Evolutionary conservation across 2,797 vertebrate genomes (phyloP), one percentile per base, ranked within the genome.

Genomic region (Melopsittacus undulatus): DNA sequence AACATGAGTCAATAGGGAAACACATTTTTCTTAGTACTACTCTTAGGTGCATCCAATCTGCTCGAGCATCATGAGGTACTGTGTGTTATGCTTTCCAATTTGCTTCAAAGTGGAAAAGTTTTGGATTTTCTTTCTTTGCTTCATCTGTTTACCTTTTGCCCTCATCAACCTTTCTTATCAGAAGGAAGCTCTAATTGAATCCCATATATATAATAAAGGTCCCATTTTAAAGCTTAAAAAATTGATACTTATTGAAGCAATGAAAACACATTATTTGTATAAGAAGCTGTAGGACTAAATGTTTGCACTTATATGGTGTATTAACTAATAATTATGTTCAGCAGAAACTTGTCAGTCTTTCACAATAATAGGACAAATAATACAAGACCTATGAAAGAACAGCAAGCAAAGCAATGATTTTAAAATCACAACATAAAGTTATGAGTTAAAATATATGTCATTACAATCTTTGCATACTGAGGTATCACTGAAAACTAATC

Each of bases 301-400:
- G 68, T 97, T 97, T 95, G 77, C 89, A 91, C 63, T 95, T 95
- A 92, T 40, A 89, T 40, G 62, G 51, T 82, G 48, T 90, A 84
- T 93, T 96, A 95, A 83, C 86, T 97, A 96, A 93, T 94, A 96
- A 96, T 96, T 97, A 95, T 88, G 94, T 97, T 97, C 92, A 75
- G 76, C 83, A 91, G 92, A 97, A 96, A 94, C 89, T 92, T 96
- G 89, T 95, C 96, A 97, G 77, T 96, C 94, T 97, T 97, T 94
- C 74, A 88, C 76, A 93, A 95, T 89, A 97, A 90, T 95, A 90
- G 54, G 88, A 86, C 77, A 95, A 96, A 96, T 82, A 97, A 75
- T 56, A 69, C 29, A 76, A 81, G 64, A 92, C 30, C 56, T 79
- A 64, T 95, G 87, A 97, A 97, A 94, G 85, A 97, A 95, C 22